phyloP scores from a whole-genome alignment of 2,797 vertebrate species.

The Tympanoctomys barrerae region DNA sequence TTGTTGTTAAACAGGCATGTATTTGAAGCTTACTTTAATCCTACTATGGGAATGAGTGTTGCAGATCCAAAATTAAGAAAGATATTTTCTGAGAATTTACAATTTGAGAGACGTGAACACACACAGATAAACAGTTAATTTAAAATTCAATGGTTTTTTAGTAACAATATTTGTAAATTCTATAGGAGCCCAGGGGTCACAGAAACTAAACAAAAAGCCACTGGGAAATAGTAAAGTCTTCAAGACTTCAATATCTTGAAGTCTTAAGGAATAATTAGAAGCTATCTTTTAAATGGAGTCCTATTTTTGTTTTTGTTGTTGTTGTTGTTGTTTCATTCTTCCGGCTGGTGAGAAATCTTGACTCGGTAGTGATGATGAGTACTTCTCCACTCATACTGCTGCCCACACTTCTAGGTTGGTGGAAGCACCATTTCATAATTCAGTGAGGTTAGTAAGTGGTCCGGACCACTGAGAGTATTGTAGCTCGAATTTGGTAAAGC shows the following conservation, averaged over 20 bases:
- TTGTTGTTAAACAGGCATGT: background rate
- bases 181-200: background rate
- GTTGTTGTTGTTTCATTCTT: background rate
- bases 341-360: background rate
- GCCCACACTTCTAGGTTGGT: background rate
- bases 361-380: background rate
- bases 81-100: background rate
- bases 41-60: no score
- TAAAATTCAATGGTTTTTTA: slow-evolving; percentile 4
- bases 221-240: background rate
- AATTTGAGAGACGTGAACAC: background rate
- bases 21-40: background rate
- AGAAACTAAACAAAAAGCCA: background rate
- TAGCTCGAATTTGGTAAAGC: background rate
- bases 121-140: background rate
- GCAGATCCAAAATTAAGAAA: background rate
- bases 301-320: background rate
- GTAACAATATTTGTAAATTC: background rate
- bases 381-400: background rate
- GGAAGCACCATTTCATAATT: background rate
- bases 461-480: background rate
- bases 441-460: background rate
- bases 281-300: background rate
- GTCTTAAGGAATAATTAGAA: background rate
- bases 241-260: background rate